These are phyloP conservation scores for Sinocyclocheilus anshuiensis DNA, from an alignment of 2,113 vertebrate species.

Conservation along the genomic window DNA sequence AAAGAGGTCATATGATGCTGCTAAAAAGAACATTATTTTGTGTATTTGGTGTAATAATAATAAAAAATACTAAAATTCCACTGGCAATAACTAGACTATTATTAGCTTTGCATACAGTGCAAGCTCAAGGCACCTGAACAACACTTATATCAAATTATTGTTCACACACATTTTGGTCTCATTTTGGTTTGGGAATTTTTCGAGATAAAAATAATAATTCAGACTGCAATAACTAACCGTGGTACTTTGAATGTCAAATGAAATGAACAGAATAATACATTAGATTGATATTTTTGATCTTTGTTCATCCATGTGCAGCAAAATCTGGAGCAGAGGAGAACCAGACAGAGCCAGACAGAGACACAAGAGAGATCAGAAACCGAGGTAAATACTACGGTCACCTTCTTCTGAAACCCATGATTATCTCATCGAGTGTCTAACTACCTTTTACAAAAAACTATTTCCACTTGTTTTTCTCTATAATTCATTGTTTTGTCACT, in stretches of 20 bases:
- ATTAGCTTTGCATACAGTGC: no score
- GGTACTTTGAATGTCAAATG: background rate
- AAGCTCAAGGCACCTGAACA: no score
- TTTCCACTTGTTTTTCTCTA: no score
- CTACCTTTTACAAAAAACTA: background rate
- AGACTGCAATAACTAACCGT: background rate
- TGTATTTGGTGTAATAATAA: no score
- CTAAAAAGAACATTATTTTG: no score
- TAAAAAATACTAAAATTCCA: no score
- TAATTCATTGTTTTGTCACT: background rate
- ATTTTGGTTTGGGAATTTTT: background rate
- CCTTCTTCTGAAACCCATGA: background rate
- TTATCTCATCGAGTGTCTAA: background rate
- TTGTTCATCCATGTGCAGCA: constrained; percentile 69
- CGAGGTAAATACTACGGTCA: constrained; percentile 68
- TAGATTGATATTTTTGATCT: background rate
- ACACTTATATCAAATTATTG: no score
- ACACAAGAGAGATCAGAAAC: constrained; percentile 75
- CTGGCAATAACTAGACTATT: no score
- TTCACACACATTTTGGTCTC: background rate
- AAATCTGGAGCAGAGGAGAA: constrained; percentile 86
- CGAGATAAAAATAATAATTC: background rate
- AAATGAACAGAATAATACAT: background rate
- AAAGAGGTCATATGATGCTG: no score
- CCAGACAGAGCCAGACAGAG: constrained; percentile 73